Percentiles rank a stretch among this genome's conserved stretches.
These are phyloP conservation scores for Meta bourneti DNA, from an alignment of 2,888 invertebrate species.

Conservation along the genomic window DNA sequence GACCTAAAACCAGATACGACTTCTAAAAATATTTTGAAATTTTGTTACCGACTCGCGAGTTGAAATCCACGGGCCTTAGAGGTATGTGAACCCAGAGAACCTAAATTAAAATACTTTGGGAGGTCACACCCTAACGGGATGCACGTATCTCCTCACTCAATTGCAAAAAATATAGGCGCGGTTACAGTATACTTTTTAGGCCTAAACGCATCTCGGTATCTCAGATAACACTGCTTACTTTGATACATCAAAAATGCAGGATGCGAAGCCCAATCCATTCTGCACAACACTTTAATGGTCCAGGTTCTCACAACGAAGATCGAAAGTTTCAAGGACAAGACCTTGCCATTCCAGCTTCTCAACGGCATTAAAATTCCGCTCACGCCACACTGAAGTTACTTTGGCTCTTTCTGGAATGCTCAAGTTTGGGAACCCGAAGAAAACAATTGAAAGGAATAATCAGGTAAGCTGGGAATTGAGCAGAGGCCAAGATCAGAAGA, in stretches of 20 bases:
- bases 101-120: too few species aligned
- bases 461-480: conserved; percentile 30
- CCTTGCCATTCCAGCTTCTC: conserved; percentile 45
- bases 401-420: conserved; percentile 37
- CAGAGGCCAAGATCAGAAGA: conserved; percentile 17
- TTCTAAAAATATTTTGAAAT: too few species aligned
- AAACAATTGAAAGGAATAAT: conserved; percentile 24
- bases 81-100: too few species aligned
- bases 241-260: too few species aligned
- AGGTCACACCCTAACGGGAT: neutral
- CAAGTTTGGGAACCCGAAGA: conserved; percentile 34
- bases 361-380: conserved; percentile 43
- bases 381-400: conserved; percentile 27
- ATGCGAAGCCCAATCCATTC: neutral
- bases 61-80: too few species aligned
- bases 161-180: neutral
- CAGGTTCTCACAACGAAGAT: conserved; percentile 5
- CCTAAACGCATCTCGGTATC: neutral
- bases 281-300: neutral
- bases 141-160: neutral
- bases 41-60: too few species aligned
- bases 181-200: neutral
- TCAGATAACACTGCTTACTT: neutral
- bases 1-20: too few species aligned
- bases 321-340: conserved; percentile 34